phyloP scores from a whole-genome alignment of 1,140 invertebrate species.

The Elymnias hypermnestra region DNA sequence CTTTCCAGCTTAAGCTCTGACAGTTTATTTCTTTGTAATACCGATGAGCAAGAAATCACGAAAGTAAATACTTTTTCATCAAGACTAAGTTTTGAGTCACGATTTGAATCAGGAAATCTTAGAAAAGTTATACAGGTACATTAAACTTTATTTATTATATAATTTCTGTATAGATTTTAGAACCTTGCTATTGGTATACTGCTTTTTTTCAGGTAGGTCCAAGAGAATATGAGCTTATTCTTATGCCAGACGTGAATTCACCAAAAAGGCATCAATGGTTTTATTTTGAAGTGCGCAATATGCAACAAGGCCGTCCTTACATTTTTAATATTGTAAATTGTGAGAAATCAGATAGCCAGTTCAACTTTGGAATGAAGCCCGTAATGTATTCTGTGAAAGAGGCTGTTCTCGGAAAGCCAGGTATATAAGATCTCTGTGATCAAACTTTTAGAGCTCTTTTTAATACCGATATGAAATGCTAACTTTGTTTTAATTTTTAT shows the following conservation, averaged over 20 bases:
- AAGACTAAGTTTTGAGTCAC: slow-evolving; percentile 87
- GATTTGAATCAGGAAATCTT: slow-evolving; percentile 94
- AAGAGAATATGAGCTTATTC: slow-evolving; percentile 90
- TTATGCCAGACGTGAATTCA: slow-evolving; percentile 92
- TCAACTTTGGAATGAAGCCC: slow-evolving; percentile 95
- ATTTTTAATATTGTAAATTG: slow-evolving; percentile 95
- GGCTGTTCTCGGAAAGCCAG: slow-evolving; percentile 79
- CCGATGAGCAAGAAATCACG: slow-evolving; percentile 79
- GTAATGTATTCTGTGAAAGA: slow-evolving; percentile 91
- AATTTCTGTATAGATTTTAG: too few species aligned
- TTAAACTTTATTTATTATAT: background rate
- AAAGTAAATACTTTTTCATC: slow-evolving; percentile 69
- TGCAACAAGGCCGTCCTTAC: slow-evolving; percentile 83
- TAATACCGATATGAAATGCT: too few species aligned
- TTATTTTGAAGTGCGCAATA: slow-evolving; percentile 93
- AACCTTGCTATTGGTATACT: too few species aligned
- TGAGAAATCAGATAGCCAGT: slow-evolving; percentile 92
- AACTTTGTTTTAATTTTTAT: too few species aligned
- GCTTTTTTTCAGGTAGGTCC: slow-evolving; percentile 76
- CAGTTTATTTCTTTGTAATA: slow-evolving; percentile 70
- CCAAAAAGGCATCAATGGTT: slow-evolving; percentile 92
- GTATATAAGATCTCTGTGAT: too few species aligned
- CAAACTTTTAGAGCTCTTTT: too few species aligned
- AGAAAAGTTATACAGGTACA: slow-evolving; percentile 90
- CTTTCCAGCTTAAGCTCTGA: slow-evolving; percentile 41